Evolutionary conservation across 2,113 vertebrate genomes (phyloP), one percentile per base, ranked within the genome.

Genomic region (Psophia crepitans): DNA sequence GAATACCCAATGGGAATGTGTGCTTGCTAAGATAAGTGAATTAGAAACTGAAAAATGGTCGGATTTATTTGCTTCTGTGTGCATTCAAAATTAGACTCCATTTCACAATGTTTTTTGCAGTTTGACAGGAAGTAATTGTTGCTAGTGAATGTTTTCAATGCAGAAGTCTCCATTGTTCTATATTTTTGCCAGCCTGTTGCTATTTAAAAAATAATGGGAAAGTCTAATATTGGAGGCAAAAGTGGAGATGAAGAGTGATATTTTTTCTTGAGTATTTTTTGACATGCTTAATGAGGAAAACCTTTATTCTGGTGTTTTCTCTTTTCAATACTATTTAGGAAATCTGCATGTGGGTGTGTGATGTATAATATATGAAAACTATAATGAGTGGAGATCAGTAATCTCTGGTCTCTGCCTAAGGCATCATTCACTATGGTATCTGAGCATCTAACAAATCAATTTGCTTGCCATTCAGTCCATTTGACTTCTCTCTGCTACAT

Each of bases 371-470:
- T 41, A 48, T 88, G 82, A 80, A 93, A 95, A 37, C 46, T 18
- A 27, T 54, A 53, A 73, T 49, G 87, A 83, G 74, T 16, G 35
- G 76, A 93, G 82, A 86, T 93, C 26, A 9, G 92, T 74, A 71
- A 69, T 84, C 58, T 77, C 57, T 23, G 3, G 51, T 61, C 33
- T 54, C 15, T 96, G 95, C 95, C 84, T 78, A 83, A 51, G 66
- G 91, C 87, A 51, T 76, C 74, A 22, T 43, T 93, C 90, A 66
- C 54, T 10, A 9, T 69, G 84, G n/a, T 82, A 49, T 91, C 75
- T 84, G 85, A 81, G 71, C 77, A 81, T 88, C 93, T 63, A 22
- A 43, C 53, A 83, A 32, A 94, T 94, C 32, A 20, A 96, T 95
- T 80, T 73, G 41, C 69, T 94, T 87, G 64, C 90, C 87, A 30